Evolutionary conservation across 2,797 vertebrate species (phyloP).

Genomic region (Cyprinella venusta): DNA sequence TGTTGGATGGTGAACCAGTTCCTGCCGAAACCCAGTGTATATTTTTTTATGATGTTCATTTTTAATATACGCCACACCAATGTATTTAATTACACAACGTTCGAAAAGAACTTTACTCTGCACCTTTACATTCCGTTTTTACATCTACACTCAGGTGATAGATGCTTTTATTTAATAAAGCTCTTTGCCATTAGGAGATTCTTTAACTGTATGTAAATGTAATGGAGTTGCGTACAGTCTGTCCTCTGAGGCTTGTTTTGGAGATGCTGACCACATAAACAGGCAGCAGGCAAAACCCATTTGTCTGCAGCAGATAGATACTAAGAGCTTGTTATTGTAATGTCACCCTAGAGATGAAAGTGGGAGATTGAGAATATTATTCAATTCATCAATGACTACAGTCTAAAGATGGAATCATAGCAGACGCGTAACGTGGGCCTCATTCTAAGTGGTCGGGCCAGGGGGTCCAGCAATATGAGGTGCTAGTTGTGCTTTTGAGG

Average conservation of each 20-base stretch:
- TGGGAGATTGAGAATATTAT: constrained; percentile 50
- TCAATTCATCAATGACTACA: constrained; percentile 55
- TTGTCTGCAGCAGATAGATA: constrained; percentile 59
- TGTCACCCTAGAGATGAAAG: constrained; percentile 55
- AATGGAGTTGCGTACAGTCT: constrained; percentile 34
- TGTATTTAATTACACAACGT: too few relatives aligned
- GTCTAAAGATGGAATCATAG: constrained; percentile 46
- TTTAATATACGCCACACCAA: too few relatives aligned
- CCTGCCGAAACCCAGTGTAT: too few relatives aligned
- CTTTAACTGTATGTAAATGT: constrained; percentile 32
- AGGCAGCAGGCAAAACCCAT: constrained; percentile 25
- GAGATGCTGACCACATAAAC: constrained; percentile 49
- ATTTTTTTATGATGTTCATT: too few relatives aligned
- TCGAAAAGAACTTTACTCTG: too few relatives aligned
- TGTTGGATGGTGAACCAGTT: too few relatives aligned
- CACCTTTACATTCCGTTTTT: not conserved
- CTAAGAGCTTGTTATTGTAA: constrained; percentile 59
- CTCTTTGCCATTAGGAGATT: not conserved
- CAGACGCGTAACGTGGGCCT: constrained; percentile 1
- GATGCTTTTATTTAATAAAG: constrained; percentile 30
- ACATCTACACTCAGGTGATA: constrained; percentile 11
- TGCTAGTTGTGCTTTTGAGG: constrained; percentile 3
- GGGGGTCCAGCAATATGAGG: not conserved
- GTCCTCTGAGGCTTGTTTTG: constrained; percentile 47
- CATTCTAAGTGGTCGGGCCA: constrained; percentile 19